Base-by-base conservation (phyloP, 1,140 invertebrate genomes). In the Araneus ventricosus region DNA sequence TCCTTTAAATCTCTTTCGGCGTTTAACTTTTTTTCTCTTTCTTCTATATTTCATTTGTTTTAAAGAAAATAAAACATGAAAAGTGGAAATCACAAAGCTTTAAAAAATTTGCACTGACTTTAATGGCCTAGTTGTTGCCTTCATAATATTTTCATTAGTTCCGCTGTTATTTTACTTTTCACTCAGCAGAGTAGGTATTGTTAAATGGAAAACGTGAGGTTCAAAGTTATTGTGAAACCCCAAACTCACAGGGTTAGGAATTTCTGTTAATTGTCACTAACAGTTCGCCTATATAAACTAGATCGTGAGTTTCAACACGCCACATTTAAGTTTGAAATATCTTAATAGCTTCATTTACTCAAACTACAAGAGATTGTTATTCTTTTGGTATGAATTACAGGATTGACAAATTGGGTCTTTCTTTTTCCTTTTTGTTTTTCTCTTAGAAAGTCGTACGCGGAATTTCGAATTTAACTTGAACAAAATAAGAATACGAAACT, bases 171-270 rank as follows among this genome's bases (percentile, higher is more conserved):
- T 17, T 75, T 17, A 34, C 30, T 75, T 34, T 75, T 37, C 34
- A 17, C 27, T 75, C 1, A 37, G 30, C 2, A 34, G 37, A 75
- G 70, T 34, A 17, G 14, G 30, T 20, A 34, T 75, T 75, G 70
- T 75, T 75, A 75, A 63, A 75, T 75, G 27, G 14, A 75, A 75
- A 75, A 75, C 70, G 70, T 75, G 70, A 27, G 17, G 7, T 75
- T 34, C 20, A 10, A 5, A 20, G 34, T 17, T 20, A 34, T 75
- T 75, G 70, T 5, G 70, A 75, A 75, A 75, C 27, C 27, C 7
- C 63, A 30, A 24, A 17, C 24, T n/a, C 67, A 70, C 14, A 75
- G 34, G 34, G 70, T 75, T 75, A 34, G 34, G 20, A 27, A 6
- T 37, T 75, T 37, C 14, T 75, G 27, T 75, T 75, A 37, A 75